Conservation (phyloP, 2,888 invertebrate species). For the Priapulus caudatus region DNA sequence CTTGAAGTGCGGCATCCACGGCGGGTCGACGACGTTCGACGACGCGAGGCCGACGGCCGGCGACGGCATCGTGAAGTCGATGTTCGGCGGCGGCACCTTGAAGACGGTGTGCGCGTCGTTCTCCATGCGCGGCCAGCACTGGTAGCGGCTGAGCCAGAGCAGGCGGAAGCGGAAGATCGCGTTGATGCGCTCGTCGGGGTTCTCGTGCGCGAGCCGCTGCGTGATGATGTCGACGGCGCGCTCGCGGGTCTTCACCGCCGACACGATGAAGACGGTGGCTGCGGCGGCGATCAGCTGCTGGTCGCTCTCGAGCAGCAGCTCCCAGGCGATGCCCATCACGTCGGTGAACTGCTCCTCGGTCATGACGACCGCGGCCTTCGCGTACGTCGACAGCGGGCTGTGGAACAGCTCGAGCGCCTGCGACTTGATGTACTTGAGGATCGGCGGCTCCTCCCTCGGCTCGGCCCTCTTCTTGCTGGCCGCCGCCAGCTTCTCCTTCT, state of each 20-base stretch:
- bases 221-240: constrained; percentile 81
- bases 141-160: constrained; percentile 90
- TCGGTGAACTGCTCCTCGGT: constrained; percentile 69
- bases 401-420: constrained; percentile 81
- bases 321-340: constrained; percentile 86
- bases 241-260: constrained; percentile 79
- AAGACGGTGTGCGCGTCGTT: constrained; percentile 89
- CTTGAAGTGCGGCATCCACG: constrained; percentile 96
- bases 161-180: constrained; percentile 79
- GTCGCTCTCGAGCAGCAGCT: constrained; percentile 80
- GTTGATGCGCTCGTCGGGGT: constrained; percentile 66
- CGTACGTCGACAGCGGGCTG: constrained; percentile 66
- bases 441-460: constrained; percentile 46
- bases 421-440: constrained; percentile 64
- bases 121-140: constrained; percentile 99
- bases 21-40: constrained; percentile 61
- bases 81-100: constrained; percentile 96
- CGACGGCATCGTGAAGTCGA: constrained; percentile 96
- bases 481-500: constrained; percentile 27
- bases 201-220: constrained; percentile 67
- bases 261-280: constrained; percentile 78
- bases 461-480: constrained; percentile 23
- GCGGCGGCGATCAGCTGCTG: constrained; percentile 46
- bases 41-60: constrained; percentile 86
- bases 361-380: constrained; percentile 80